These are phyloP conservation scores for Scarus forsteni DNA, from an alignment of 2,797 vertebrate species.

Conservation along the genomic window DNA sequence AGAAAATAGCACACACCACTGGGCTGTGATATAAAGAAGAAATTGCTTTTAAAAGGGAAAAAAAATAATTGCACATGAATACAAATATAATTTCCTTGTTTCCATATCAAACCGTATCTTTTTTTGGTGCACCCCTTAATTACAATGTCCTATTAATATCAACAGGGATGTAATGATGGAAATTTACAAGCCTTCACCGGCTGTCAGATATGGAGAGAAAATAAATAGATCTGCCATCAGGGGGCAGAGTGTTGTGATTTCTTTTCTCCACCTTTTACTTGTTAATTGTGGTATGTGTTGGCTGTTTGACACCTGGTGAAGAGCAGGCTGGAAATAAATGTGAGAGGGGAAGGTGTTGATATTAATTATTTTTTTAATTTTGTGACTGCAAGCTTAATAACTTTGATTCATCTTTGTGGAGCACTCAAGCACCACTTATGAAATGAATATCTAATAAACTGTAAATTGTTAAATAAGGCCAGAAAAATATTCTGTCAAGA, in stretches of 20 bases:
- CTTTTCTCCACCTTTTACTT: slow-evolving; percentile 31
- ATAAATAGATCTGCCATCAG: slow-evolving; percentile 45
- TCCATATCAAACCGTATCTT: slow-evolving; percentile 73
- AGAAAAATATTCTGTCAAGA: background rate
- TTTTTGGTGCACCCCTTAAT: slow-evolving; percentile 70
- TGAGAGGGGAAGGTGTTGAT: background rate
- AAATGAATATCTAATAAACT: background rate
- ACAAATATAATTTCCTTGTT: slow-evolving; percentile 73
- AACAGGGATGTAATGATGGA: slow-evolving; percentile 62
- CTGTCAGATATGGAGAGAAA: slow-evolving; percentile 43
- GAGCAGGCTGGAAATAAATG: slow-evolving; percentile 8
- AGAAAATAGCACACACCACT: slow-evolving; percentile 21
- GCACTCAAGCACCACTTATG: background rate
- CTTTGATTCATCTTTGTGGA: background rate
- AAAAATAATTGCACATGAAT: slow-evolving; percentile 64
- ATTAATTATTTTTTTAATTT: background rate
- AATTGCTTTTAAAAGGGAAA: slow-evolving; percentile 14
- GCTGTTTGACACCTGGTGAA: slow-evolving; percentile 18
- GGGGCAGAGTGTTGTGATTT: slow-evolving; percentile 37
- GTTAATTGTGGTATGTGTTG: slow-evolving; percentile 30
- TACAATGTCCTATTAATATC: slow-evolving; percentile 72
- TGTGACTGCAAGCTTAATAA: slow-evolving; percentile 4
- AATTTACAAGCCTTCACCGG: slow-evolving; percentile 72
- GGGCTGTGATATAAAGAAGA: slow-evolving; percentile 48
- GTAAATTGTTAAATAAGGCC: background rate